Conservation (phyloP, 1,140 invertebrate genomes). For the Sycophaga agraensis region DNA sequence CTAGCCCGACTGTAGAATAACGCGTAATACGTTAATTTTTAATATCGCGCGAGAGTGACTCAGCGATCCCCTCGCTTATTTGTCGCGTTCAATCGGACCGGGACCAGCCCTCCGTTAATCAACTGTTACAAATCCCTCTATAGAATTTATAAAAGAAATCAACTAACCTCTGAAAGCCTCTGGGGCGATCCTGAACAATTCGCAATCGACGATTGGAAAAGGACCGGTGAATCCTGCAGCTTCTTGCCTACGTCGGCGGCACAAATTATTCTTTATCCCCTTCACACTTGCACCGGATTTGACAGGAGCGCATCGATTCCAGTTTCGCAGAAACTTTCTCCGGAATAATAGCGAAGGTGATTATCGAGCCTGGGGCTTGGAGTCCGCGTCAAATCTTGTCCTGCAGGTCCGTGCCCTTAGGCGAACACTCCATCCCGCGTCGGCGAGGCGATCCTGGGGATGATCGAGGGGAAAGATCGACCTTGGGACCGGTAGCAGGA, state of each 20-base stretch:
- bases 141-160: not conserved
- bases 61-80: not conserved
- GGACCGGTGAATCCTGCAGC: not conserved
- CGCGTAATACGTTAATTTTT: slow-evolving; percentile 15
- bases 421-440: too few relatives aligned
- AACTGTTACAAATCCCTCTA: not conserved
- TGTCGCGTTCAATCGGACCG: not conserved
- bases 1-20: too few relatives aligned
- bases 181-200: not conserved
- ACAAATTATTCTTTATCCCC: not conserved
- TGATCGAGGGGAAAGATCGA: too few relatives aligned
- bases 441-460: too few relatives aligned
- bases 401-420: too few relatives aligned
- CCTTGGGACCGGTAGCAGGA: too few relatives aligned
- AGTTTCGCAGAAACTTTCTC: too few relatives aligned
- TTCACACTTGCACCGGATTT: too few relatives aligned
- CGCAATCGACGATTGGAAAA: not conserved
- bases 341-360: too few relatives aligned
- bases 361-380: too few relatives aligned
- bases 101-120: not conserved
- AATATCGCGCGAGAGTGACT: not conserved
- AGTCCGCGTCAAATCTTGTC: too few relatives aligned
- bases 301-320: too few relatives aligned
- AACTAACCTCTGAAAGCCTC: not conserved
- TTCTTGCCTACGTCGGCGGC: not conserved